A percentile compares a stretch with the other conserved stretches of the same genome.
Conservation (phyloP, 2,888 invertebrate species). For the Lepidonotus clava region DNA sequence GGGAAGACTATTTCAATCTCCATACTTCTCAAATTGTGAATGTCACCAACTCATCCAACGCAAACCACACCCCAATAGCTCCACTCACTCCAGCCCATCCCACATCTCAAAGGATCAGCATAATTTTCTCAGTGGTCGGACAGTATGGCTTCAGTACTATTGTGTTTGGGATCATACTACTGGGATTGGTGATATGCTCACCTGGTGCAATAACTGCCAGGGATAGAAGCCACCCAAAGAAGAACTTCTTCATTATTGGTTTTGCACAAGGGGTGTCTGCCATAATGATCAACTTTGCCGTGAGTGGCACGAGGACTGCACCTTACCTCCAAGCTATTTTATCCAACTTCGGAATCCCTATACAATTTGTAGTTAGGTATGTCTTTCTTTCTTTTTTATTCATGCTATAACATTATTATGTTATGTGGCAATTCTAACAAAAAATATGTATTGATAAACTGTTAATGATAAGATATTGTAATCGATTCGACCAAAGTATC, state of each 20-base stretch:
- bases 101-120: slow-evolving; percentile 1
- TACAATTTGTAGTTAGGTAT: slow-evolving; percentile 71
- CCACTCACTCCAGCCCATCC: not conserved
- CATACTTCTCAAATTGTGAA: not conserved
- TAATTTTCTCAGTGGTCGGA: slow-evolving; percentile 55
- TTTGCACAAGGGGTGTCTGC: slow-evolving; percentile 68
- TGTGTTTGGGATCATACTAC: slow-evolving; percentile 63
- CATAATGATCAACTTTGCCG: slow-evolving; percentile 68
- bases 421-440: no score
- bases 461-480: not conserved
- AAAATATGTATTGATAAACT: no score
- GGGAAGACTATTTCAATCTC: slow-evolving; percentile 39
- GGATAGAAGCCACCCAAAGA: slow-evolving; percentile 65
- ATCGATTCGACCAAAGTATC: not conserved
- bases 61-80: not conserved
- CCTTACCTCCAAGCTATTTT: slow-evolving; percentile 72
- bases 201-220: slow-evolving; percentile 61
- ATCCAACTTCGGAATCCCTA: slow-evolving; percentile 70
- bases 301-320: slow-evolving; percentile 71
- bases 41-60: slow-evolving; percentile 15
- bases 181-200: slow-evolving; percentile 58
- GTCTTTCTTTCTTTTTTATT: no score
- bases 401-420: no score
- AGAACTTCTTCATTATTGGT: slow-evolving; percentile 67
- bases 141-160: slow-evolving; percentile 54